Base-by-base conservation (phyloP, 2,797 vertebrate genomes). In the Psittacula derbiana region DNA sequence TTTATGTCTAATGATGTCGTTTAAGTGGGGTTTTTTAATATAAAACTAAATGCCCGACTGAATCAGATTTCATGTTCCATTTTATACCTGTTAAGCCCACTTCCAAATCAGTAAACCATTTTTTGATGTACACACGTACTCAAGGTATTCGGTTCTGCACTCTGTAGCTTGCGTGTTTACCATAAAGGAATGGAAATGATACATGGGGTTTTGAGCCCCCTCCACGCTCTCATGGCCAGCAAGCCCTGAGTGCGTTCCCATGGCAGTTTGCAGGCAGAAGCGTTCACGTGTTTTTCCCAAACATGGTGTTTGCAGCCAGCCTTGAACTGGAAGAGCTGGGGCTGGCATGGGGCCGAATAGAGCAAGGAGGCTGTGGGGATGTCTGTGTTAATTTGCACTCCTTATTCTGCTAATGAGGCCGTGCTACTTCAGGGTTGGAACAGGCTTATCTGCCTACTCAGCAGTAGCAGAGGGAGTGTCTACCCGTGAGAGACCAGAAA, bases 211-310 rank as follows among this genome's bases (percentile, higher is more conserved):
- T 5, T 1, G 8, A 71, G 27, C 30, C n/a, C 31, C 20, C n/a
- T 57, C 27, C 23, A 9, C 28, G 18, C 24, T 33, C 15, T 18
- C 6, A 2, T 3, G 38, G 65, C 36, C 46, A 31, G 47, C 28
- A 27, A 31, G 47, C 52, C 12, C 2, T 3, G 12, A 28, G 18
- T 1, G 0, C 7, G 36, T 40, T 64, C 49, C 72, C 16, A 0
- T 10, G 40, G 30, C 0, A 0, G 17, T 27, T 27, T 50, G 52
- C 49, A 12, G n/a, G 14, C 40, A 50, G 67, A 24, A 60, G n/a
- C 1, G 0, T 38, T 40, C 4, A 1, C 7, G 7, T 57, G 21
- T 21, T 33, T 57, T 33, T 57, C n/a, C n/a, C 23, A 7, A 17
- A 36, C 28, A 6, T 10, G 21, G 25, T 30, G 47, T 28, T 65